These are phyloP conservation scores for Scomber scombrus DNA, from an alignment of 2,113 vertebrate genomes.

Conservation along the genomic window DNA sequence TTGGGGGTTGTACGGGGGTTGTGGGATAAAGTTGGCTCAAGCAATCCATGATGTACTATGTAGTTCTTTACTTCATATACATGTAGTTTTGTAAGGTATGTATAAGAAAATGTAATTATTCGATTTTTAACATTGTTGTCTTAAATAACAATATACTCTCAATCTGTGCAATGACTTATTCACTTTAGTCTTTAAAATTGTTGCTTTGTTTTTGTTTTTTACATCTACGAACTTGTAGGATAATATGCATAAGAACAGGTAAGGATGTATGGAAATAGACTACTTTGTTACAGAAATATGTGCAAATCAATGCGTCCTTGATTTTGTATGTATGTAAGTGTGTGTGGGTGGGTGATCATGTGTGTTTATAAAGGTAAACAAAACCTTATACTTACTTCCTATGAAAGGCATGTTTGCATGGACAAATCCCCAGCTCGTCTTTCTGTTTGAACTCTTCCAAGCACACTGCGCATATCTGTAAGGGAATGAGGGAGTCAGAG, in stretches of 20 bases:
- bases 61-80: conserved; percentile 14
- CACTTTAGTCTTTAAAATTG: not conserved
- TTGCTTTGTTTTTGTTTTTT: not conserved
- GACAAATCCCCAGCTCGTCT: conserved; percentile 98
- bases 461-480: conserved; percentile 97
- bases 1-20: not conserved
- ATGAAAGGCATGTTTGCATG: conserved; percentile 99
- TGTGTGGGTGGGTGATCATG: not conserved
- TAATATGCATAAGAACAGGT: not conserved
- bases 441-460: conserved; percentile 99
- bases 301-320: conserved; percentile 4
- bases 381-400: conserved; percentile 91
- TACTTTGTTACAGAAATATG: conserved; percentile 16
- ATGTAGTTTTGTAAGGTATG: conserved; percentile 4
- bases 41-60: conserved; percentile 31
- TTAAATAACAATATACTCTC: not conserved
- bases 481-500: conserved; percentile 32
- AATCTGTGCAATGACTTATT: not conserved
- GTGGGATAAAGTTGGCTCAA: conserved; percentile 37
- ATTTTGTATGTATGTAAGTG: not conserved
- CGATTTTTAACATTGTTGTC: not conserved
- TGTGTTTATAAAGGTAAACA: conserved; percentile 14
- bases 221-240: not conserved
- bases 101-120: not conserved
- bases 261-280: not conserved